Percentiles rank a stretch among this genome's conserved stretches.
Conservation (phyloP, 2,113 vertebrate genomes). For the Microcebus lehilahytsara region DNA sequence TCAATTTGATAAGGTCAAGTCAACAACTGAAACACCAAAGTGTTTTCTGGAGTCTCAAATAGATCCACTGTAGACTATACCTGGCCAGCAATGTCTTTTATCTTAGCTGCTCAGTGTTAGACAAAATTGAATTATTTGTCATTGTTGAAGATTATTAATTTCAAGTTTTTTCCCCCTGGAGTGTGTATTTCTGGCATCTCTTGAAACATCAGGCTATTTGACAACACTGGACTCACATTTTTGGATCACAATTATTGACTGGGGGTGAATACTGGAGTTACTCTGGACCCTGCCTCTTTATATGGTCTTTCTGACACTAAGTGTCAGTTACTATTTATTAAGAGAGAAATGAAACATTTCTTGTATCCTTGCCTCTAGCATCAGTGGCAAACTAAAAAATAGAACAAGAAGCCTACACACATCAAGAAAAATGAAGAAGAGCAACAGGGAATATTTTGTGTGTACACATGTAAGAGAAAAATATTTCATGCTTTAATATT, state of each 20-base stretch:
- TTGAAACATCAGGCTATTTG: background rate
- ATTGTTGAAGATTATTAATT: background rate
- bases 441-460: background rate
- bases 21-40: background rate
- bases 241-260: background rate
- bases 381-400: background rate
- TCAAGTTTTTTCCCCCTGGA: background rate
- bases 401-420: background rate
- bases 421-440: background rate
- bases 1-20: background rate
- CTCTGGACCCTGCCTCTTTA: background rate
- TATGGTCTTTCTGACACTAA: background rate
- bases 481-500: background rate
- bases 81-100: background rate
- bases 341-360: background rate
- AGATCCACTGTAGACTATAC: background rate
- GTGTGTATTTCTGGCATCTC: background rate
- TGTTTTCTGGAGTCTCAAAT: background rate
- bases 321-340: background rate
- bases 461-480: background rate
- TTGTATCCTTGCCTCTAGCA: background rate
- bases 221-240: background rate
- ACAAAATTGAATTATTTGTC: conserved; percentile 19
- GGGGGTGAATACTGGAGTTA: background rate
- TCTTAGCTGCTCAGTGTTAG: background rate